These are phyloP conservation scores for Epinephelus malabaricus DNA, from an alignment of 2,797 vertebrate genomes.

Conservation along the genomic window DNA sequence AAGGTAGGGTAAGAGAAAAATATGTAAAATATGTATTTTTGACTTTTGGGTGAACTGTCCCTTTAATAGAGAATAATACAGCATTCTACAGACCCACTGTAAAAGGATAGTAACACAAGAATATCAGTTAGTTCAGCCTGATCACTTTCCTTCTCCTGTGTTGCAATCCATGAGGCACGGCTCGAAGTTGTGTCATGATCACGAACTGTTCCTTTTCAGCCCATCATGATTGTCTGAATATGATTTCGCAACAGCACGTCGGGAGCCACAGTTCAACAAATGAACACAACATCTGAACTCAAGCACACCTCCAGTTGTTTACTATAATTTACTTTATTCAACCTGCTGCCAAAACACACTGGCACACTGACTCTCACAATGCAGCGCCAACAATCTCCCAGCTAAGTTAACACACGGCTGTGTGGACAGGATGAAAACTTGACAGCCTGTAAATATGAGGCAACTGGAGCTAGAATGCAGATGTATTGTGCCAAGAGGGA, in stretches of 20 bases:
- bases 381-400: not conserved
- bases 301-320: not conserved
- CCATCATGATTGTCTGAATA: not conserved
- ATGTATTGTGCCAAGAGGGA: constrained; percentile 2
- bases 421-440: not conserved
- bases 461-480: constrained; percentile 11
- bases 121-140: not conserved
- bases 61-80: not conserved
- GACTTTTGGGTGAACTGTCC: too few relatives aligned
- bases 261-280: not conserved
- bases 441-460: constrained; percentile 39
- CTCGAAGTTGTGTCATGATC: not conserved
- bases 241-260: not conserved
- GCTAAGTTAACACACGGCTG: not conserved
- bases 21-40: too few relatives aligned
- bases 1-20: too few relatives aligned
- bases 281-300: not conserved
- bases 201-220: not conserved
- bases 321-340: constrained; percentile 6
- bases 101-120: not conserved
- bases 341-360: constrained; percentile 17
- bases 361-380: not conserved
- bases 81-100: not conserved
- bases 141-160: not conserved
- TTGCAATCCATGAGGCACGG: not conserved